Evolutionary conservation across 2,113 vertebrate species (phyloP), one percentile per base, ranked within the genome.

Genomic region (Psilopogon haemacephalus): DNA sequence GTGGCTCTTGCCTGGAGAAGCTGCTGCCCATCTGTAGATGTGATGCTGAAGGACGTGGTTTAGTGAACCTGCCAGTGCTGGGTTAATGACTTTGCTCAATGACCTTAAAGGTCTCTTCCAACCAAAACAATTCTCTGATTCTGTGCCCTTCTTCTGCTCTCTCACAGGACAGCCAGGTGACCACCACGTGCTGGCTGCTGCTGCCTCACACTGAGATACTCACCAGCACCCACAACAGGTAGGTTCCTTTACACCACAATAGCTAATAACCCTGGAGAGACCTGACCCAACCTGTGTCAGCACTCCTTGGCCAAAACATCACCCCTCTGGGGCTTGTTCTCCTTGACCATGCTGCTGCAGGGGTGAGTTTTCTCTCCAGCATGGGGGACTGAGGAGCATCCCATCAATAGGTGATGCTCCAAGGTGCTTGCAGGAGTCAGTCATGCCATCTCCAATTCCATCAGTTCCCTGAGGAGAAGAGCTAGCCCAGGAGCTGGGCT

Each of bases 381-480:
- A 2, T 12, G 2, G 30, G 44, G 11, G 32, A 6, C 2, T 5
- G 20, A 20, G 52, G 6, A 54, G 78, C 52, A 4, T 70, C 81
- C 55, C 3, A 0, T 18, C 2, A 2, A 19, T 28, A 14, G 1
- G 3, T 8, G 86, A 20, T 50, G 70, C 56, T 81, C 82, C 63
- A 3, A 15, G 86, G 21, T 9, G 62, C 37, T 63, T 1, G 2
- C 3, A 56, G 78, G 73, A 75, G 7, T 11, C 23, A 75, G 7
- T 11, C 23, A 1, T 8, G 40, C 32, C 4, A 0, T 17, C 20
- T 71, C 71, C 67, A 14, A 8, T 40, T 52, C 33, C 18, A 0
- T 19, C 2, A 1, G 11, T 58, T 33, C 33, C 15, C 1, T 0
- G 8, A 70, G 56, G 52, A 19, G 9, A 23, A 68, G 46, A 76